Evolutionary conservation across 2,113 vertebrate genomes (phyloP), one percentile per base, ranked within the genome.

Genomic region (Micronisus gabar): DNA sequence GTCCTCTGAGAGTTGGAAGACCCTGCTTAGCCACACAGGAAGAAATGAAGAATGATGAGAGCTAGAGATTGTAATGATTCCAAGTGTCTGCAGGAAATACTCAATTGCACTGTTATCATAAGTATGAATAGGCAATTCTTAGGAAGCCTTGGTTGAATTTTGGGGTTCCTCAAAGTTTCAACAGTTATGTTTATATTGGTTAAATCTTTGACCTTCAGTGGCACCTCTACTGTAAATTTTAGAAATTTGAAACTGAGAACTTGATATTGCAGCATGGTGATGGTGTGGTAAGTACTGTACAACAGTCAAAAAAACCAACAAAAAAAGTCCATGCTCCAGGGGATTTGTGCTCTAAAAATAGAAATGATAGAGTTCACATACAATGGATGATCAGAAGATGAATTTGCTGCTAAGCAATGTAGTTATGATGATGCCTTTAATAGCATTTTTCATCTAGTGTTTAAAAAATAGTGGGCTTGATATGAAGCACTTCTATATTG

Each of bases 401-500:
- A 68, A 82, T 84, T 92, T 86, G 34, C 91, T 85, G 47, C 79
- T 86, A 94, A 95, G 88, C 72, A 65, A 17, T 86, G 43, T 79
- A 65, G 47, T 95, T 89, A 50, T 47, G 19, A 21, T 47, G 53
- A 55, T 88, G 75, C 40, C 65, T 85, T 86, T 67, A 82, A 66
- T 67, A 79, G n/a, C 7, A 15, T 75, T 95, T 93, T 93, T 90
- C 36, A 75, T 81, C 53, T 61, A 58, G 23, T 58, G 27, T 45
- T 93, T 90, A 75, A 80, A 59, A 84, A 95, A 55, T 21, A 62
- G 61, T 27, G 22, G 19, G 13, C 78, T 84, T 75, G 65, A 59
- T 89, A 53, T 21, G 27, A 72, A 92, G n/a, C 58, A 19, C 30
- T 72, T 50, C 63, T 91, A 1, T 66, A 18, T 71, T 90, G 61